Base-by-base conservation (phyloP, 2,888 invertebrate genomes). In the Melinopterus prodromus region DNA sequence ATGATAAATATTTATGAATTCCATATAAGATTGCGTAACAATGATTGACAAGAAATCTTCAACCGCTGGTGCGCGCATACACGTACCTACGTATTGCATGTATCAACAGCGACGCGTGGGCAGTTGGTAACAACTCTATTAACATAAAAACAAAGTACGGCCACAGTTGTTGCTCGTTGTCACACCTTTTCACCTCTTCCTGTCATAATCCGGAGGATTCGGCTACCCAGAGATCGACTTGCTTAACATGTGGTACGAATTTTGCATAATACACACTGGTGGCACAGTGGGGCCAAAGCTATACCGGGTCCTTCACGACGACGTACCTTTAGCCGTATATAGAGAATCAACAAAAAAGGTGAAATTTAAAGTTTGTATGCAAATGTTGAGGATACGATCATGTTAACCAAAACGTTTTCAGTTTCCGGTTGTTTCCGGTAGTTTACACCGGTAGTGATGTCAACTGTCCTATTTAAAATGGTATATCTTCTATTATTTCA, bases 61-160 rank as follows among this genome's bases (percentile, higher is more conserved):
- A 53, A 53, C 53, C 7, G 53, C 12, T 53, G 12, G 74, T 37
- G 74, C 74, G 74, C 74, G 74, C 74, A 74, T 36, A 37, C 37
- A 37, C 74, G 74, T n/a, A 74, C 74, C 37, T 74, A 37, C 74
- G 36, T 71, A n/a, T 74, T 74, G 74, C 74, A 74, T 74, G 74
- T 74, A 7, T 53, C 53, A 53, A 53, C 53, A 53, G 74, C 36
- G 6, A 26, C 71, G 70, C 16, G 79, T 79, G 78, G 81, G 79
- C 77, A 81, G 79, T 77, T 77, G 78, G 77, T 79, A 79, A 81
- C 81, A 79, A 81, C 81, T 81, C 74, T 79, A 81, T 81, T 81
- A 81, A 79, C 81, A 81, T 81, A 81, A 77, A 53, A 77, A 81
- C 81, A 81, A 79, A 75, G 77, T 78, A 80, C 76, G 53, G 53